Evolutionary conservation across 2,888 invertebrate species (phyloP), one percentile per base, ranked within the genome.

Genomic region (Loripinus fragilis): DNA sequence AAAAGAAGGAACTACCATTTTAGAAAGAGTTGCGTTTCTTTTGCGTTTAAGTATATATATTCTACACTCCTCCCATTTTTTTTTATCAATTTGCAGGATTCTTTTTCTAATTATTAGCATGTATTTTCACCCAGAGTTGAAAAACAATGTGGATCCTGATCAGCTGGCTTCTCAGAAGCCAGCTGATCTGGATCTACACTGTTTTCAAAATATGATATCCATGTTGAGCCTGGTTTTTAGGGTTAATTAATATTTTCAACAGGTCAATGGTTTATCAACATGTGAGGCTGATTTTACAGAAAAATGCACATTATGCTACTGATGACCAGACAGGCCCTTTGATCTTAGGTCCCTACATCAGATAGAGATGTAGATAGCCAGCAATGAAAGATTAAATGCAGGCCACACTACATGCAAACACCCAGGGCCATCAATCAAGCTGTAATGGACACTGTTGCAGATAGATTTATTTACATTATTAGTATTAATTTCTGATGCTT

Each of bases 261-360:
- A 60, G 33, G 33, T 33, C 28, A 5, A 33, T 60, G 33, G 33
- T 60, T 60, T 60, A 60, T 60, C 60, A 33, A n/a, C 7, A 33
- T 33, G 23, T 38, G 38, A 38, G 5, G 38, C 5, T 38, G 12
- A 60, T 60, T 33, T n/a, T 28, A 60, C 23, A 23, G 60, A 33
- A 60, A 5, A 60, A 60, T 60, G 60, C 33, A 60, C 60, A 60
- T 60, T 60, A 28, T 60, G 60, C 30, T 60, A 60, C 60, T 28
- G 60, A 30, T 60, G n/a, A n/a, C n/a, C n/a, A n/a, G n/a, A n/a
- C n/a, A n/a, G 60, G 23, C 33, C 33, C 60, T 60, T 60, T 60
- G 60, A 60, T 28, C 28, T 60, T 30, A 33, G 8, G 33, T 33
- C 25, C 8, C 33, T 5, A 60, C 33, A 60, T 60, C 30, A 12